Evolutionary conservation across 1,140 invertebrate species (phyloP).

Genomic region (Melitaea cinxia): DNA sequence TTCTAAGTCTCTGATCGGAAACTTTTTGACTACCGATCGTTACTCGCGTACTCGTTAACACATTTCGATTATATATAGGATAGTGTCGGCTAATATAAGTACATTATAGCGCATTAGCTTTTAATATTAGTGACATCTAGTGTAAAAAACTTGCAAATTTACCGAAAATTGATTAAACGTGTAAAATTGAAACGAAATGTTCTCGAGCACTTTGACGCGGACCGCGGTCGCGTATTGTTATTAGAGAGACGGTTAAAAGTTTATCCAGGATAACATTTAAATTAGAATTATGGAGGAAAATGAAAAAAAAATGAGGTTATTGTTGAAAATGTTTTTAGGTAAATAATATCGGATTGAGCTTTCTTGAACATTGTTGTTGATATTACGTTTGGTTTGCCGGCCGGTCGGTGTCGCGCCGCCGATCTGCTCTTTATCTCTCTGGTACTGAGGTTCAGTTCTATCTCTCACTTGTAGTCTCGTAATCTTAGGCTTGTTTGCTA

Average conservation of each 20-base stretch:
- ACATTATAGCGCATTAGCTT: slow-evolving; percentile 70
- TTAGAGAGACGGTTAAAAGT: slow-evolving; percentile 77
- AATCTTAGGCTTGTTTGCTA: slow-evolving; percentile 68
- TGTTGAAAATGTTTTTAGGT: slow-evolving; percentile 81
- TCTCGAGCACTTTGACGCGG: slow-evolving; percentile 44
- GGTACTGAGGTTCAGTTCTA: slow-evolving; percentile 50
- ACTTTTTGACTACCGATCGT: neutral
- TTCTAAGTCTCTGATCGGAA: neutral
- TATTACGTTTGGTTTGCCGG: slow-evolving; percentile 58
- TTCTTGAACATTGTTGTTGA: slow-evolving; percentile 70
- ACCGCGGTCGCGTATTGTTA: slow-evolving; percentile 77
- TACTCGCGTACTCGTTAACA: slow-evolving; percentile 31
- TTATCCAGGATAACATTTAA: slow-evolving; percentile 72
- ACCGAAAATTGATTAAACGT: slow-evolving; percentile 61
- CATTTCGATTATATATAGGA: slow-evolving; percentile 31
- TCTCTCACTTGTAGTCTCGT: slow-evolving; percentile 53
- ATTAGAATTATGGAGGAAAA: slow-evolving; percentile 73
- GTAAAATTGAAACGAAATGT: slow-evolving; percentile 45
- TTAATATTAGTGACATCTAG: slow-evolving; percentile 82
- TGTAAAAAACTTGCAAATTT: slow-evolving; percentile 79
- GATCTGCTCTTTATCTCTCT: slow-evolving; percentile 42
- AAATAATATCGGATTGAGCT: slow-evolving; percentile 76
- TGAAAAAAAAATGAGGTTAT: slow-evolving; percentile 66
- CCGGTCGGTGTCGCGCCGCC: slow-evolving; percentile 53
- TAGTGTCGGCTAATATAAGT: slow-evolving; percentile 52